Conservation (phyloP, 2,797 vertebrate genomes). For the Eulemur rubriventer region DNA sequence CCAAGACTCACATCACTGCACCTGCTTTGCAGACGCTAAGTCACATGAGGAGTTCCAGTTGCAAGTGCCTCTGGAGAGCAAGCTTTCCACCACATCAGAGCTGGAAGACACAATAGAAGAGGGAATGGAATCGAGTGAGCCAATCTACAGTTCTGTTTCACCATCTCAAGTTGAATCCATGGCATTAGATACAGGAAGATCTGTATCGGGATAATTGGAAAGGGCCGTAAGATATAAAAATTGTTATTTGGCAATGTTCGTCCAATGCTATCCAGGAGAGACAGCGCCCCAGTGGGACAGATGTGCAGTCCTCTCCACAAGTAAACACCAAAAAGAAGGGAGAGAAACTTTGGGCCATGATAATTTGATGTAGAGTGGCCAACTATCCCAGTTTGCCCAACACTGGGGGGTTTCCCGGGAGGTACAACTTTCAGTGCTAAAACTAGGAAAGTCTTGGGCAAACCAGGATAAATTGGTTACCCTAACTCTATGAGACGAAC, state of each 20-base stretch:
- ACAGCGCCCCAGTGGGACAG: neutral
- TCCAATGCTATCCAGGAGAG: neutral
- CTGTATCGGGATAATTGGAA: rapidly evolving
- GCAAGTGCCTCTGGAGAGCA: neutral
- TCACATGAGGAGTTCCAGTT: neutral
- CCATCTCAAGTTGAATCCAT: neutral
- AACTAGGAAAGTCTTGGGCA: neutral
- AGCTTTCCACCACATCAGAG: neutral
- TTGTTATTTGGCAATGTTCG: neutral
- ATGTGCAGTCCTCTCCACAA: neutral
- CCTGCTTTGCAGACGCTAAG: neutral
- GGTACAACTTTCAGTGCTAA: too few relatives aligned
- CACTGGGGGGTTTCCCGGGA: neutral
- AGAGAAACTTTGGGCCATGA: neutral
- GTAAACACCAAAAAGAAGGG: neutral
- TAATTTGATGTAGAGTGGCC: neutral
- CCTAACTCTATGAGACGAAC: neutral
- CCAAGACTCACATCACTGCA: neutral
- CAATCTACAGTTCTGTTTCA: neutral
- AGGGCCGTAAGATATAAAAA: neutral
- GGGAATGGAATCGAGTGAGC: rapidly evolving
- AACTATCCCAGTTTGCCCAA: neutral
- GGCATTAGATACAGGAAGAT: neutral
- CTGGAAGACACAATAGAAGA: neutral
- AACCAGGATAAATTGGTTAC: neutral